Percentiles rank a stretch among this genome's conserved stretches.
Evolutionary conservation across 2,113 vertebrate species (phyloP).

Genomic region (Oncorhynchus clarkii): DNA sequence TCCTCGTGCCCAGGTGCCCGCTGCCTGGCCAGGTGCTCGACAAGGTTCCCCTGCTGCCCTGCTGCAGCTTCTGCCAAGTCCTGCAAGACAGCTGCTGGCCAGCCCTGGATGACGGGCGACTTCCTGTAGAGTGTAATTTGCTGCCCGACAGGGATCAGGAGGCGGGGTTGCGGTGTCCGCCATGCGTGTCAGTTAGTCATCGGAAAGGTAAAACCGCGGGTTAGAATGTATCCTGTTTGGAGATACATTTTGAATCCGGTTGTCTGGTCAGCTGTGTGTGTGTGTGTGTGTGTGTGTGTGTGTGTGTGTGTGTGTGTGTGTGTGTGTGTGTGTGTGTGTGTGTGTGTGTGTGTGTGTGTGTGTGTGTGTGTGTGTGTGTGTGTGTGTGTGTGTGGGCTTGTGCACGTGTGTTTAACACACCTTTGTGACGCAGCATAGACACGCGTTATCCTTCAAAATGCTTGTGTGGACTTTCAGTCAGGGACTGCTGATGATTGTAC

Average conservation of each 20-base stretch:
- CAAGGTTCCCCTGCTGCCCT: conserved; percentile 65
- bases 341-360: conserved; percentile 1
- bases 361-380: background rate
- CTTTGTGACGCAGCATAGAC: background rate
- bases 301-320: background rate
- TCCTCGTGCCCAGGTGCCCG: conserved; percentile 78
- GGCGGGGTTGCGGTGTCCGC: conserved; percentile 64
- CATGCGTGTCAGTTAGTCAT: conserved; percentile 75
- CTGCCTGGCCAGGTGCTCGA: conserved; percentile 2
- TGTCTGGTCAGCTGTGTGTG: conserved; percentile 9
- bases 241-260: conserved; percentile 59
- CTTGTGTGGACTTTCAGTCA: background rate
- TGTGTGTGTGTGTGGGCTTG: too few species aligned
- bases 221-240: conserved; percentile 52
- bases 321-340: too few species aligned
- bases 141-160: conserved; percentile 76
- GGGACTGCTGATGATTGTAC: background rate
- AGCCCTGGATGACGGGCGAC: conserved; percentile 61
- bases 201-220: conserved; percentile 69
- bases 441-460: background rate
- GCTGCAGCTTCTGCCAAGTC: conserved; percentile 84
- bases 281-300: conserved; percentile 7
- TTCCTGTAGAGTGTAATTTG: conserved; percentile 82
- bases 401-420: background rate
- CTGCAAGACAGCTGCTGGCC: conserved; percentile 86